These are phyloP conservation scores for Papilio polyxenes DNA, from an alignment of 1,140 invertebrate genomes.

Conservation along the genomic window DNA sequence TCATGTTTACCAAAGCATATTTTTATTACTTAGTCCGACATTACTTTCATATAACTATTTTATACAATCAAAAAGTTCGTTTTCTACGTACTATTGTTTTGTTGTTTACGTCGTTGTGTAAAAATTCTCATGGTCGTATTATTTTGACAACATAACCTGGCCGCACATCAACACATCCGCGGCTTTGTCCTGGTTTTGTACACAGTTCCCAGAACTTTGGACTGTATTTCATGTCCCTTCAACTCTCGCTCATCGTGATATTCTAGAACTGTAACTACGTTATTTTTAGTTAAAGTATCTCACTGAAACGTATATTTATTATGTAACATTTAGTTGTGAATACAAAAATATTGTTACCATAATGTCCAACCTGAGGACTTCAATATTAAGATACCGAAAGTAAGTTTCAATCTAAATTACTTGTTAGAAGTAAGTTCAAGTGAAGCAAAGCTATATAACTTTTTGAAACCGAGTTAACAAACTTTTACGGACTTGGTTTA, in stretches of 20 bases:
- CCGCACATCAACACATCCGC: too few species aligned
- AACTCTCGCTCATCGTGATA: too few species aligned
- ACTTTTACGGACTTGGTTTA: slow-evolving; percentile 19
- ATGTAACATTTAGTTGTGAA: too few species aligned
- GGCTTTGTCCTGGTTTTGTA: not conserved
- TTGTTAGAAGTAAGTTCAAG: slow-evolving; percentile 14
- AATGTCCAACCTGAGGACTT: not conserved
- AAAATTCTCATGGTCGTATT: not conserved
- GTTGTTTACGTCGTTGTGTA: not conserved
- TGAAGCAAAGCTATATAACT: not conserved
- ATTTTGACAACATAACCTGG: not conserved
- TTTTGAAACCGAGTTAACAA: not conserved
- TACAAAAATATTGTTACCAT: not conserved
- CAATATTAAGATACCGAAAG: not conserved
- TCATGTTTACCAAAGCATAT: not conserved
- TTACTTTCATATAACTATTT: not conserved
- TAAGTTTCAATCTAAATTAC: slow-evolving; percentile 12
- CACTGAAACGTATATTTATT: not conserved
- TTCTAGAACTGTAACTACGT: too few species aligned
- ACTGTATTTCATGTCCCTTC: too few species aligned
- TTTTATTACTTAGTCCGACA: not conserved
- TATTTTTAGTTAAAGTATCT: too few species aligned
- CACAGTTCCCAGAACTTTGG: not conserved
- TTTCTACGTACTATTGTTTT: not conserved
- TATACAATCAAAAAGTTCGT: not conserved